These are phyloP conservation scores for Parus major DNA, from an alignment of 2,113 vertebrate species.

Conservation along the genomic window DNA sequence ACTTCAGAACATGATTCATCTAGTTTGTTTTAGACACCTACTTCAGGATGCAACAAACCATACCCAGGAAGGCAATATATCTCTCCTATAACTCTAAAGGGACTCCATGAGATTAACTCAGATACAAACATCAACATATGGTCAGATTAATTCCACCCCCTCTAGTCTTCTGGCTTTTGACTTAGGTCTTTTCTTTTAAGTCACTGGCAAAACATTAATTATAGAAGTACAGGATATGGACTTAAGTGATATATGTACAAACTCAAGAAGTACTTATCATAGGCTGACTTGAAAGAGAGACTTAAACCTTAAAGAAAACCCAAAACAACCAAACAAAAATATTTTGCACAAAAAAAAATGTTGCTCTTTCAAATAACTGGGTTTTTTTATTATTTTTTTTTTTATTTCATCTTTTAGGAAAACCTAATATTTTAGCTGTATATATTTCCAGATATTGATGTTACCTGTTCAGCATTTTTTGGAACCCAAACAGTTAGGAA, in stretches of 20 bases:
- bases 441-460: neutral
- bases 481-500: neutral
- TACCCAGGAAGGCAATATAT: neutral
- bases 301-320: neutral
- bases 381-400: neutral
- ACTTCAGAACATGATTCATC: neutral
- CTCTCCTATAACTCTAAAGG: neutral
- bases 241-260: neutral
- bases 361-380: neutral
- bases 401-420: neutral
- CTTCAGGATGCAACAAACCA: neutral
- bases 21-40: neutral
- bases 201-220: neutral
- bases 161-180: slow-evolving; percentile 5
- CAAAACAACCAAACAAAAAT: neutral
- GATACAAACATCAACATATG: slow-evolving; percentile 25
- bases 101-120: neutral
- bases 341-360: neutral
- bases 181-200: neutral
- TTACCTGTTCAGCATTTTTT: neutral
- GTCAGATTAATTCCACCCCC: slow-evolving; percentile 24
- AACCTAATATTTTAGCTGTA: neutral
- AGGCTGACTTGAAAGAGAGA: neutral
- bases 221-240: neutral
- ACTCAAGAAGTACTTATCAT: neutral